phyloP scores from a whole-genome alignment of 2,113 vertebrate species.

The Pimephales promelas region DNA sequence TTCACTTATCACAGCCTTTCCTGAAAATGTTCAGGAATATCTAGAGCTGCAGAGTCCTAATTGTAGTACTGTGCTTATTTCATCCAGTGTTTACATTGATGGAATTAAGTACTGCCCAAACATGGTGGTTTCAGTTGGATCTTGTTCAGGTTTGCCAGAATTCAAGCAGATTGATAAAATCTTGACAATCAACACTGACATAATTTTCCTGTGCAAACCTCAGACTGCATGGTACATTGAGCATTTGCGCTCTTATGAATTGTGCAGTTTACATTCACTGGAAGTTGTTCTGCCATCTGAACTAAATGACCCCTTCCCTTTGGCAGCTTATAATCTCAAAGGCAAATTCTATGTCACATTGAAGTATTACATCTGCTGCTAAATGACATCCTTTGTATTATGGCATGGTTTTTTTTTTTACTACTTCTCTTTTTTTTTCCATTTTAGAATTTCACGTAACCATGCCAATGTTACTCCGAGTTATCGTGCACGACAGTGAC shows the following conservation, averaged over 20 bases:
- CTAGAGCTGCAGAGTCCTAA: not conserved
- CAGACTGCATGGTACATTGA: not conserved
- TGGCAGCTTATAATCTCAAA: not conserved
- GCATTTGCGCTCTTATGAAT: not conserved
- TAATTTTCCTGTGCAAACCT: too few species aligned
- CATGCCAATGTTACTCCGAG: not conserved
- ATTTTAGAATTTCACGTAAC: not conserved
- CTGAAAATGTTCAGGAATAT: not conserved
- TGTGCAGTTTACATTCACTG: not conserved
- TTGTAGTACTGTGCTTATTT: not conserved
- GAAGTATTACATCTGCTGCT: too few species aligned
- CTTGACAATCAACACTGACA: too few species aligned
- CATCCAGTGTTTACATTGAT: too few species aligned
- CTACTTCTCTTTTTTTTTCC: not conserved
- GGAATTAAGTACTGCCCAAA: constrained; percentile 3
- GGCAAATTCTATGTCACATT: too few species aligned
- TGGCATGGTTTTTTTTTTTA: not conserved
- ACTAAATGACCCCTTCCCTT: not conserved
- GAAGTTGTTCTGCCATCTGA: not conserved
- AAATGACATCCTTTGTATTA: not conserved
- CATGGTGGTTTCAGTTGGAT: constrained; percentile 12
- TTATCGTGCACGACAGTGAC: not conserved
- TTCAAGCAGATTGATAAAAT: not conserved
- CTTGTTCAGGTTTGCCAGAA: constrained; percentile 8
- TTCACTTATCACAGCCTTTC: not conserved